These are phyloP conservation scores for Ellobium chinense DNA, from an alignment of 2,888 invertebrate genomes.

Conservation along the genomic window DNA sequence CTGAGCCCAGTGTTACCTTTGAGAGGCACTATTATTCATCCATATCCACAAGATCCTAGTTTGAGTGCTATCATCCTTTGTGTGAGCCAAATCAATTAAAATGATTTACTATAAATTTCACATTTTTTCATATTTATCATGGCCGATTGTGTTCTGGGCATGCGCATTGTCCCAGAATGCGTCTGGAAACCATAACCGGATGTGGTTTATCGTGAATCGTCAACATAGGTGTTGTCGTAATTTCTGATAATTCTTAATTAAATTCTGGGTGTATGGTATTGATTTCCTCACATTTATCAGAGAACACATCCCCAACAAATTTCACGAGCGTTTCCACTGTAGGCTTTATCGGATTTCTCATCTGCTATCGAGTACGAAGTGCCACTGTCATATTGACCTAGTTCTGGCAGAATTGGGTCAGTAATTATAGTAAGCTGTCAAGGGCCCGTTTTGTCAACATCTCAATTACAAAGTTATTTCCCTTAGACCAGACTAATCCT, in stretches of 20 bases:
- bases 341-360: too few species aligned
- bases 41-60: not conserved
- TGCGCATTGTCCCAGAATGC: constrained; percentile 55
- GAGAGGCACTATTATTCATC: not conserved
- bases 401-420: not conserved
- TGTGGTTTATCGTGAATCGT: constrained; percentile 17
- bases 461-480: too few species aligned
- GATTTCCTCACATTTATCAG: too few species aligned
- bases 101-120: constrained; percentile 21
- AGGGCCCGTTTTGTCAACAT: too few species aligned
- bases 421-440: not conserved
- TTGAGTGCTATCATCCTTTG: not conserved
- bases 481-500: too few species aligned
- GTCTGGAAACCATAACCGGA: constrained; percentile 34
- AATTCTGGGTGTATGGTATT: too few species aligned
- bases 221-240: not conserved
- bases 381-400: not conserved
- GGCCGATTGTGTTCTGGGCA: constrained; percentile 55
- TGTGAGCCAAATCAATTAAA: constrained; percentile 14
- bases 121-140: constrained; percentile 55
- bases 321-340: too few species aligned
- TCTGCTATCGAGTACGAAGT: too few species aligned
- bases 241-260: not conserved
- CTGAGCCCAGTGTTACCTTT: not conserved
- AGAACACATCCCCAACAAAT: too few species aligned